Percentiles rank a stretch among this genome's conserved stretches.
Conservation (phyloP, 2,797 vertebrate genomes). For the Centroberyx gerrardi region DNA sequence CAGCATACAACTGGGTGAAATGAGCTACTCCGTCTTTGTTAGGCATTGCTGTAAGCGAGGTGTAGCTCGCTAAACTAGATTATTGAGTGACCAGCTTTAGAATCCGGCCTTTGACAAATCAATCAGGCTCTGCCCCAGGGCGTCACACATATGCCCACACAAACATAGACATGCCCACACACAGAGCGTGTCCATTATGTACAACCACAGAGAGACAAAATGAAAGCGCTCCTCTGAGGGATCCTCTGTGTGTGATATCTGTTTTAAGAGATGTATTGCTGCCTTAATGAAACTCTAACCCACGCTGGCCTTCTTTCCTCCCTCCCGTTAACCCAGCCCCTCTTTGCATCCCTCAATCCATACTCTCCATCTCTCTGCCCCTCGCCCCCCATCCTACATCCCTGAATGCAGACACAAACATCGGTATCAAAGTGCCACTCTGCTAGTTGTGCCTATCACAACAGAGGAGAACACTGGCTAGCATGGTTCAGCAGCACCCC, state of each 20-base stretch:
- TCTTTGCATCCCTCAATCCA: slow-evolving; percentile 11
- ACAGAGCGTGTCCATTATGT: not conserved
- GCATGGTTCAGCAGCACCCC: slow-evolving; percentile 63
- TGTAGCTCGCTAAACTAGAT: not conserved
- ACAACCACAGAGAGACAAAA: not conserved
- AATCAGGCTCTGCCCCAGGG: slow-evolving; percentile 10
- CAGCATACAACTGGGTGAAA: not conserved
- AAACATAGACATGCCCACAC: not conserved
- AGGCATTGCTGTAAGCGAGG: not conserved
- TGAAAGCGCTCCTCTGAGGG: not conserved
- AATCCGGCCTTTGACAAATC: slow-evolving; percentile 23
- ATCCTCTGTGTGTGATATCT: not conserved
- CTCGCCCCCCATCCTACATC: slow-evolving; percentile 8
- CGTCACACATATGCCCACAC: not conserved
- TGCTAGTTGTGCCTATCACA: slow-evolving; percentile 64
- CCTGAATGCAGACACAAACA: slow-evolving; percentile 53
- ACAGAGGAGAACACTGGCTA: slow-evolving; percentile 64
- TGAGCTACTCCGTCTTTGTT: not conserved
- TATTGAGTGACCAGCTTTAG: slow-evolving; percentile 13
- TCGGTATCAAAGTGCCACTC: slow-evolving; percentile 57
- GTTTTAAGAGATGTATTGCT: not conserved
- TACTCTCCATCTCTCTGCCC: not conserved
- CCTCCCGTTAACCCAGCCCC: slow-evolving; percentile 6
- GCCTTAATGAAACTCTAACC: not conserved
- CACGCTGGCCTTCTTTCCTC: not conserved